Percentiles rank a stretch among this genome's conserved stretches.
Conservation (phyloP, 2,113 vertebrate species). For the Pituophis catenifer region DNA sequence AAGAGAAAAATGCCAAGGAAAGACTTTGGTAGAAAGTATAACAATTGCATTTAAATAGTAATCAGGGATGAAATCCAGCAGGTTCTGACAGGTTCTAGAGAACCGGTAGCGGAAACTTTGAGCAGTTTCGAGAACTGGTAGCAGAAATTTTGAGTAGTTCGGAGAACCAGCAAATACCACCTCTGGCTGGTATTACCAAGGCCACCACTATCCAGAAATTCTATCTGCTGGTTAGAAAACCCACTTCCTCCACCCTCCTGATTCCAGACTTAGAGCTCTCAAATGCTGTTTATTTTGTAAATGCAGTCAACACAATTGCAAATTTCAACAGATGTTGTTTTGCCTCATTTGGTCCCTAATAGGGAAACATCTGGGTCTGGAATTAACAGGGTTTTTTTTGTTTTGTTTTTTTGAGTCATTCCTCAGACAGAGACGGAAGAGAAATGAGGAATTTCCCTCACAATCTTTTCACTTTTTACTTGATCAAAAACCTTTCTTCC, state of each 20-base stretch:
- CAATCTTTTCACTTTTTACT: slow-evolving; percentile 10
- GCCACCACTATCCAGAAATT: not conserved
- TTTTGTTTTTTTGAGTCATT: not conserved
- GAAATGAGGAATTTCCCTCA: not conserved
- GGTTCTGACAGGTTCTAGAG: too few relatives aligned
- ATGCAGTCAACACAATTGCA: not conserved
- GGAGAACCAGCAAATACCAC: too few relatives aligned
- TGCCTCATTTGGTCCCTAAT: not conserved
- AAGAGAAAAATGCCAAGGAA: too few relatives aligned
- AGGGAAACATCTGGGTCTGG: not conserved
- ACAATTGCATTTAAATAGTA: not conserved
- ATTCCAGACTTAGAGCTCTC: not conserved
- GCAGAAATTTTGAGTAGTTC: too few relatives aligned
- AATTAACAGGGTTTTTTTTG: not conserved
- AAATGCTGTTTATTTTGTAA: not conserved
- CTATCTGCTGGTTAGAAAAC: not conserved
- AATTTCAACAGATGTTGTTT: not conserved
- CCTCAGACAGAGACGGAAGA: not conserved
- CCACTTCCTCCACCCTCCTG: not conserved
- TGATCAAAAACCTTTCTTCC: not conserved
- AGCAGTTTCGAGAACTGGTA: too few relatives aligned
- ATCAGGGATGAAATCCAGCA: not conserved
- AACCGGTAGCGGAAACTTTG: too few relatives aligned
- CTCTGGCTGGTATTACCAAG: not conserved
- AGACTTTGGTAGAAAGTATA: too few relatives aligned